A percentile compares a stretch with the other conserved stretches of the same genome.
These are phyloP conservation scores for Uropetala carovei DNA, from an alignment of 2,888 invertebrate species.

Conservation along the genomic window DNA sequence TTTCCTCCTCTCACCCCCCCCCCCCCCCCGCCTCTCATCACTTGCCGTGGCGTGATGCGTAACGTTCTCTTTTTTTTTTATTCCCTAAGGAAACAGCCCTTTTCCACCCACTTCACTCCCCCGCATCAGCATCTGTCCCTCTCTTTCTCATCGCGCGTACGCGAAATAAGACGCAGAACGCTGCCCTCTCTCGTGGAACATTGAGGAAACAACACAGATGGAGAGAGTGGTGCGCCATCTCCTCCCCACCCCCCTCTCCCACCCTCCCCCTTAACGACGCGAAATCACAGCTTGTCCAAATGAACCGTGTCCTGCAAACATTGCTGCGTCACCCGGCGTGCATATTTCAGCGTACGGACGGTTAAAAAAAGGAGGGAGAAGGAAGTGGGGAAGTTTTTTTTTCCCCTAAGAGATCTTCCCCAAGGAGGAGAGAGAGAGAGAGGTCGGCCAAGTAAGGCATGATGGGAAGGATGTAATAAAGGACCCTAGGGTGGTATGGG, in stretches of 20 bases:
- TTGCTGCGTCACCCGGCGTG: conserved; percentile 5
- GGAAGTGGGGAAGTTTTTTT: neutral
- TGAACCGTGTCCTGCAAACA: conserved; percentile 19
- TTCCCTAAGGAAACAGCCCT: neutral
- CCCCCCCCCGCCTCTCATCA: neutral
- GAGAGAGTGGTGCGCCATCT: neutral
- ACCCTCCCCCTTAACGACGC: neutral
- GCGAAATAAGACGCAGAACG: neutral
- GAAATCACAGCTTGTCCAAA: conserved; percentile 5
- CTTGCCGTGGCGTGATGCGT: neutral
- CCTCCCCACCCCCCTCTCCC: neutral
- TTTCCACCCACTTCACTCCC: no score
- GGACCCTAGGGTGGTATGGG: no score
- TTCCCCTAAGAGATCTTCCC: neutral
- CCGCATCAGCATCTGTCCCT: neutral
- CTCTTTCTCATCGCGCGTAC: no score
- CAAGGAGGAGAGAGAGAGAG: neutral
- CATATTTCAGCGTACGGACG: neutral
- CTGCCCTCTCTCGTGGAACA: neutral
- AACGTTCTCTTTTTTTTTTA: neutral
- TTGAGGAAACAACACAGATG: neutral
- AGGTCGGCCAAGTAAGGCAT: neutral
- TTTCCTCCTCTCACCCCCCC: neutral
- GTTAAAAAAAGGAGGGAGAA: neutral
- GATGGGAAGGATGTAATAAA: neutral